phyloP scores from a whole-genome alignment of 92 coral and sea anemone genomes.

The Umimayanthus chanpuru region DNA sequence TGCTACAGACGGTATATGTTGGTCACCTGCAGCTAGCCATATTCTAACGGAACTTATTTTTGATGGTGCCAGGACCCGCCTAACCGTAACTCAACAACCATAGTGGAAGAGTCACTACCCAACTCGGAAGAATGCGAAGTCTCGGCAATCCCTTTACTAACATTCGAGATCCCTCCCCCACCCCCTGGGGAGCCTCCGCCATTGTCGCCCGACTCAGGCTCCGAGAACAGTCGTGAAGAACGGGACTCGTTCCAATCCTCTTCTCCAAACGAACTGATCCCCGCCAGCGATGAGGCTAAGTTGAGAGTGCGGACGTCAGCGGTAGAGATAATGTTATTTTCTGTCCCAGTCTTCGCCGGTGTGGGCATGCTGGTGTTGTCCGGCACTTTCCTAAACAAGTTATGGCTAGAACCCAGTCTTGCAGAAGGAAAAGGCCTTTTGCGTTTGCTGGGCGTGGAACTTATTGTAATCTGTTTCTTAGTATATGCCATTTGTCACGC shows the following conservation, averaged over 20 bases:
- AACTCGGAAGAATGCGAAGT: neutral
- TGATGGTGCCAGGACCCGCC: constrained; percentile 13
- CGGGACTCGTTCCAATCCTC: neutral
- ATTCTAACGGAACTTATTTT: neutral
- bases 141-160: neutral
- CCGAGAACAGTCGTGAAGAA: neutral
- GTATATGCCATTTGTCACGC: constrained; percentile 25
- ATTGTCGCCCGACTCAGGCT: neutral
- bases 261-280: neutral
- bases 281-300: neutral
- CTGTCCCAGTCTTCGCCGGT: constrained; percentile 15
- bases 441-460: constrained; percentile 32
- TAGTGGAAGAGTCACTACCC: constrained; percentile 7
- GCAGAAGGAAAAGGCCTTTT: constrained; percentile 10
- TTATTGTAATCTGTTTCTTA: constrained; percentile 20
- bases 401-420: constrained; percentile 33
- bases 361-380: constrained; percentile 40
- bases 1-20: neutral
- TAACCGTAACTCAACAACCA: constrained; percentile 24
- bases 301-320: constrained; percentile 2
- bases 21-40: neutral
- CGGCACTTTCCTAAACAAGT: constrained; percentile 11
- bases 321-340: constrained; percentile 1
- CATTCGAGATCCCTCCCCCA: constrained; percentile 42
- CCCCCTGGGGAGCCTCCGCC: constrained; percentile 48